Evolutionary conservation across 37 sponge, comb jelly and placozoan genomes (phyloP).

Genomic region (Aphrocallistes beatrix): DNA sequence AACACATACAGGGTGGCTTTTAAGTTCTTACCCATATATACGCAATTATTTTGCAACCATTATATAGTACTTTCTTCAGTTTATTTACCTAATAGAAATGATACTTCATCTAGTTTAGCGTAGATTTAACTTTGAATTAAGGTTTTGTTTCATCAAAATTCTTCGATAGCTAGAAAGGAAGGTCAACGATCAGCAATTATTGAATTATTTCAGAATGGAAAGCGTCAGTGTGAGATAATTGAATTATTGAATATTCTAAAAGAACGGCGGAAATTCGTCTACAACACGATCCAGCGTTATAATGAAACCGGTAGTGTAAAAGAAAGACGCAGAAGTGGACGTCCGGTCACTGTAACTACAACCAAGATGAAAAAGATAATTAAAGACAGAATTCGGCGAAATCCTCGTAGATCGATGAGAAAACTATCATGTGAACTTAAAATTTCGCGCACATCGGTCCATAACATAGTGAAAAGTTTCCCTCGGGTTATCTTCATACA

Average conservation of each 20-base stretch:
- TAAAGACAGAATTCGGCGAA: neutral
- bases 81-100: too few relatives aligned
- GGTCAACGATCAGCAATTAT: neutral
- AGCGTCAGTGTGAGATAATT: neutral
- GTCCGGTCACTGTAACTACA: neutral
- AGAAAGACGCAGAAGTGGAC: neutral
- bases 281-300: neutral
- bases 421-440: neutral
- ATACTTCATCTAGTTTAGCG: too few relatives aligned
- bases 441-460: neutral
- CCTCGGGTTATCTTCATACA: neutral
- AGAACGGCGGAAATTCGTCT: neutral
- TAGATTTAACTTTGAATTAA: too few relatives aligned
- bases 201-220: neutral
- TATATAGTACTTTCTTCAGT: too few relatives aligned
- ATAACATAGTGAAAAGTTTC: neutral
- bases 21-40: too few relatives aligned
- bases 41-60: too few relatives aligned
- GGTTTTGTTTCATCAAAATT: too few relatives aligned
- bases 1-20: too few relatives aligned
- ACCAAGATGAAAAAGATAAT: neutral
- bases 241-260: neutral
- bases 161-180: neutral
- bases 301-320: neutral
- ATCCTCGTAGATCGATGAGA: neutral